Conservation (phyloP, 2,113 vertebrate species). For the Ictalurus furcatus region DNA sequence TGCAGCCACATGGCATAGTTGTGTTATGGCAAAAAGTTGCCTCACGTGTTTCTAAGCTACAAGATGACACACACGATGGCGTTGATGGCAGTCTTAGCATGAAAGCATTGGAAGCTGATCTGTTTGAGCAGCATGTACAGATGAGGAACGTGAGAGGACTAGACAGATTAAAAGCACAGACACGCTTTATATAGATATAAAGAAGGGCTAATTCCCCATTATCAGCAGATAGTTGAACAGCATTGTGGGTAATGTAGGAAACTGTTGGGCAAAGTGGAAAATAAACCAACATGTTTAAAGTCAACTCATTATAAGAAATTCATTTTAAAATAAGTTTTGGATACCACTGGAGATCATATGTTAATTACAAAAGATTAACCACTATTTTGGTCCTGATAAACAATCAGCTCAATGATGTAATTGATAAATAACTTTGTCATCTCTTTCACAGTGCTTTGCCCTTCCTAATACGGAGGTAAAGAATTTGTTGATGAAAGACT, state of each 20-base stretch:
- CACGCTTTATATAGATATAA: neutral
- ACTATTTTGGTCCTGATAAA: neutral
- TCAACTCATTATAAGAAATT: neutral
- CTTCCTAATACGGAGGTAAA: slow-evolving; percentile 59
- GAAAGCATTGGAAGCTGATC: neutral
- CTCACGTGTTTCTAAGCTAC: neutral
- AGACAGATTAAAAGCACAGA: neutral
- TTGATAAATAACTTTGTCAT: neutral
- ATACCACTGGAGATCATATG: neutral
- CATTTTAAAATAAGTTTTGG: neutral
- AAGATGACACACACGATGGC: neutral
- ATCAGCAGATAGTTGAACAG: neutral
- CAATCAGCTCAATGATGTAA: neutral
- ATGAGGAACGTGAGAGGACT: neutral
- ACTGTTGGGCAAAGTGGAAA: neutral
- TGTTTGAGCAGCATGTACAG: neutral
- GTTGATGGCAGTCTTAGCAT: neutral
- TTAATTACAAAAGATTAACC: neutral
- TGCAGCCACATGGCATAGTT: neutral
- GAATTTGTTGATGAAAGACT: slow-evolving; percentile 21
- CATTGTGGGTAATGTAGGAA: neutral
- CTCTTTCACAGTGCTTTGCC: slow-evolving; percentile 74
- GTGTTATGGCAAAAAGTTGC: neutral
- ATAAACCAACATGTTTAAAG: neutral
- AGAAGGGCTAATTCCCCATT: neutral